Percentiles rank a stretch among this genome's conserved stretches.
Conservation (phyloP, 2,797 vertebrate species). For the Sciurus carolinensis region DNA sequence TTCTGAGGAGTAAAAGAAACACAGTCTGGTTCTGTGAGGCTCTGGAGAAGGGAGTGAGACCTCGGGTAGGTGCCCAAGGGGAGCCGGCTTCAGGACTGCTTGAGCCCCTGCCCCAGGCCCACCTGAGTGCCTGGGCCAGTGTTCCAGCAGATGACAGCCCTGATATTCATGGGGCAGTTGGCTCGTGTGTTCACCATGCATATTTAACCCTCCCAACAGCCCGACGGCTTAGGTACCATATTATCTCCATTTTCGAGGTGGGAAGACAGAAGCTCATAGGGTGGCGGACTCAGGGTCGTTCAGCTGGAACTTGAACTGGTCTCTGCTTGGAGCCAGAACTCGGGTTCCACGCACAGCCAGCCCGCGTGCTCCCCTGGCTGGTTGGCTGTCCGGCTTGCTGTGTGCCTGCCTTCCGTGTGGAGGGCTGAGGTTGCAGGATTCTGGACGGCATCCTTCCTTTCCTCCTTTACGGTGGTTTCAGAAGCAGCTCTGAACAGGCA, state of each 20-base stretch:
- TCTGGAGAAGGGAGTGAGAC: not conserved
- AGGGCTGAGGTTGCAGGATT: not conserved
- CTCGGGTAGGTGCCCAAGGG: fast-evolving
- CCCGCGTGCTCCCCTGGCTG: not conserved
- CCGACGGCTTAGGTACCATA: not conserved
- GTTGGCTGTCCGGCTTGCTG: not conserved
- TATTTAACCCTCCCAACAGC: not conserved
- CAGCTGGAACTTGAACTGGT: not conserved
- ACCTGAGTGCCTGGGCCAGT: not conserved
- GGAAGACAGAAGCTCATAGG: not conserved
- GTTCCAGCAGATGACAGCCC: not conserved
- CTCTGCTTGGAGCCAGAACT: not conserved
- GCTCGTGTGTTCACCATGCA: not conserved
- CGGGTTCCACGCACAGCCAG: not conserved
- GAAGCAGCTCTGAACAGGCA: not conserved
- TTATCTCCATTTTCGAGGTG: not conserved
- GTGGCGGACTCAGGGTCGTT: not conserved
- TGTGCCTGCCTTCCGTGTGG: not conserved
- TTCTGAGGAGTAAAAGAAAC: not conserved
- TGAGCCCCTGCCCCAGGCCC: fast-evolving
- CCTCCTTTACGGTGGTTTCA: not conserved
- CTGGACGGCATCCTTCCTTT: not conserved
- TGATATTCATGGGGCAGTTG: not conserved
- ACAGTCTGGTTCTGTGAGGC: fast-evolving
- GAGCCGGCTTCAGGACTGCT: not conserved